A percentile compares a stretch with the other conserved stretches of the same genome.
These are phyloP conservation scores for Apis mellifera DNA, from an alignment of 1,140 invertebrate genomes.

Conservation along the genomic window DNA sequence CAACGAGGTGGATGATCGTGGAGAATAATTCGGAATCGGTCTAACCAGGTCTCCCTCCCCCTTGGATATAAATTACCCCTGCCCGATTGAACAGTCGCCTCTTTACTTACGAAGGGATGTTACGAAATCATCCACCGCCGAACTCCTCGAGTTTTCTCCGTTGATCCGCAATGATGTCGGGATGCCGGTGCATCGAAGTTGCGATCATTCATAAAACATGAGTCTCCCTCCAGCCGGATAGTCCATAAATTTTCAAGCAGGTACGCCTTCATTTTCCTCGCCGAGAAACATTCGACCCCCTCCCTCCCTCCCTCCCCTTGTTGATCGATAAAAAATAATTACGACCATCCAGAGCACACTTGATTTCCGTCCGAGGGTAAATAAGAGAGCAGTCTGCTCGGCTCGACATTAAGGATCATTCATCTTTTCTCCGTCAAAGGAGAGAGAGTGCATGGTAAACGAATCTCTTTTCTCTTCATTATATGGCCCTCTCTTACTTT, in stretches of 20 bases:
- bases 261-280: constrained; percentile 64
- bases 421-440: constrained; percentile 51
- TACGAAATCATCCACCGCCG: constrained; percentile 33
- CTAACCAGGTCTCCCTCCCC: constrained; percentile 30
- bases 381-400: constrained; percentile 38
- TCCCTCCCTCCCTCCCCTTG: too few species aligned
- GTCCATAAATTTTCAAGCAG: constrained; percentile 75
- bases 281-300: constrained; percentile 56
- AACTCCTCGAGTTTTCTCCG: constrained; percentile 48
- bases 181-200: constrained; percentile 63
- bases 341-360: constrained; percentile 37
- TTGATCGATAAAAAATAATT: constrained; percentile 75
- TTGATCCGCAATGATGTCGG: constrained; percentile 60
- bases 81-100: constrained; percentile 52
- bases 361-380: constrained; percentile 45
- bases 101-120: constrained; percentile 37
- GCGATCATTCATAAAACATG: constrained; percentile 78
- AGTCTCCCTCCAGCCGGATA: constrained; percentile 71
- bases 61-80: constrained; percentile 67
- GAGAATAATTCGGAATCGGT: constrained; percentile 6
- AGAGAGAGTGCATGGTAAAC: constrained; percentile 58
- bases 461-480: constrained; percentile 46
- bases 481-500: constrained; percentile 23
- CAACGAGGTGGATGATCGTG: neutral
- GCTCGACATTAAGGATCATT: constrained; percentile 52